A percentile compares a stretch with the other conserved stretches of the same genome.
Conservation (phyloP, 92 coral and sea anemone species). For the Zoanthus sociatus region DNA sequence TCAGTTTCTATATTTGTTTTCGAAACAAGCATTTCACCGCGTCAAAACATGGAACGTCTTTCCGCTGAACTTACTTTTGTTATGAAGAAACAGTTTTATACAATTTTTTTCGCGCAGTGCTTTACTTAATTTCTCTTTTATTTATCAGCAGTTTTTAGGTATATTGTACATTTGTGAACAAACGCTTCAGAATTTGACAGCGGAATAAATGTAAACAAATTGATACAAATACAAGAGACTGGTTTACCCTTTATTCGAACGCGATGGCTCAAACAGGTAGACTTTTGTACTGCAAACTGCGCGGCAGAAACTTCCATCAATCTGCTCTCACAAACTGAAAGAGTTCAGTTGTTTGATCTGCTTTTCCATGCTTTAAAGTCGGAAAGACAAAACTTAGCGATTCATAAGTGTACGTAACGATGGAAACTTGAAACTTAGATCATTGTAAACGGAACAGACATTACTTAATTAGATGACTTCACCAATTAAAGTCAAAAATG, state of each 20-base stretch:
- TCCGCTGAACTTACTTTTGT: background rate
- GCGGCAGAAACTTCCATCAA: constrained; percentile 35
- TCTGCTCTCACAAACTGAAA: background rate
- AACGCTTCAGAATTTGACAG: constrained; percentile 21
- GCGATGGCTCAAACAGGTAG: constrained; percentile 10
- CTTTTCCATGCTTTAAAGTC: constrained; percentile 5
- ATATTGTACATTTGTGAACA: background rate
- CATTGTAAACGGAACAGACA: constrained; percentile 77
- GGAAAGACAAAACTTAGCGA: constrained; percentile 13
- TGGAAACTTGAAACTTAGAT: constrained; percentile 74
- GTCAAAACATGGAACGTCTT: background rate
- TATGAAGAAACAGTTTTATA: background rate
- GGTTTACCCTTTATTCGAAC: constrained; percentile 36
- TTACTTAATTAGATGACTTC: constrained; percentile 96
- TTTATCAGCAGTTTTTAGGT: constrained; percentile 18
- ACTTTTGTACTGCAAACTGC: constrained; percentile 13
- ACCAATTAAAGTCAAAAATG: constrained; percentile 69
- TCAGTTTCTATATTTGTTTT: background rate
- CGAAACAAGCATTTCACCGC: constrained; percentile 6
- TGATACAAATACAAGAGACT: background rate
- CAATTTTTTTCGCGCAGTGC: background rate
- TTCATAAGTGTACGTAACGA: constrained; percentile 62
- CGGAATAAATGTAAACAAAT: background rate
- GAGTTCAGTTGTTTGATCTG: background rate
- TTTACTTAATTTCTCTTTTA: background rate